These are phyloP conservation scores for Motacilla alba DNA, from an alignment of 2,113 vertebrate species.

Conservation along the genomic window DNA sequence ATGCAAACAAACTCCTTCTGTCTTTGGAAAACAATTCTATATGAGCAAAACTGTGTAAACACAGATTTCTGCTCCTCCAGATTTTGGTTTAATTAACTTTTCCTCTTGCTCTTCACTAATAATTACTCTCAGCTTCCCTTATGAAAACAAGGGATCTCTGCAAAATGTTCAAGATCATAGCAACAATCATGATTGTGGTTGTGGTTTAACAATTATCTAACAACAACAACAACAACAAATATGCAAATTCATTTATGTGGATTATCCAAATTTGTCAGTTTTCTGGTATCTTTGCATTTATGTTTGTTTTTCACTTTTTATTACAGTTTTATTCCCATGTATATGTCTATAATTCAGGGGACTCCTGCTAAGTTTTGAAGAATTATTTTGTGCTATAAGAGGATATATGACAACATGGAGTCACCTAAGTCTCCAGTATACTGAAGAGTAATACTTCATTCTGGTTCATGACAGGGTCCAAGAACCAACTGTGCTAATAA, in stretches of 20 bases:
- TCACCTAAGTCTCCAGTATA: neutral
- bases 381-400: neutral
- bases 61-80: slow-evolving; percentile 1
- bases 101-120: neutral
- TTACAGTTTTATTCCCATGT: neutral
- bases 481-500: neutral
- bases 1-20: slow-evolving; percentile 13
- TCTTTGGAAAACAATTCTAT: slow-evolving; percentile 3
- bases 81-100: slow-evolving; percentile 44
- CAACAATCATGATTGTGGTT: neutral
- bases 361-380: neutral
- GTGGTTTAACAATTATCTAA: neutral
- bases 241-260: neutral
- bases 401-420: neutral
- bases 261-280: neutral
- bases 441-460: neutral
- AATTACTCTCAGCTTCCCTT: neutral
- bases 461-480: neutral
- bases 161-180: neutral
- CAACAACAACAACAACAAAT: neutral
- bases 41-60: slow-evolving; percentile 13
- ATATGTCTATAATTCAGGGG: neutral
- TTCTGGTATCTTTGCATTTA: neutral
- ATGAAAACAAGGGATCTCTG: neutral
- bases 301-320: neutral